Conservation (phyloP, 2,113 vertebrate genomes). For the Forbesichthys papilliferus region DNA sequence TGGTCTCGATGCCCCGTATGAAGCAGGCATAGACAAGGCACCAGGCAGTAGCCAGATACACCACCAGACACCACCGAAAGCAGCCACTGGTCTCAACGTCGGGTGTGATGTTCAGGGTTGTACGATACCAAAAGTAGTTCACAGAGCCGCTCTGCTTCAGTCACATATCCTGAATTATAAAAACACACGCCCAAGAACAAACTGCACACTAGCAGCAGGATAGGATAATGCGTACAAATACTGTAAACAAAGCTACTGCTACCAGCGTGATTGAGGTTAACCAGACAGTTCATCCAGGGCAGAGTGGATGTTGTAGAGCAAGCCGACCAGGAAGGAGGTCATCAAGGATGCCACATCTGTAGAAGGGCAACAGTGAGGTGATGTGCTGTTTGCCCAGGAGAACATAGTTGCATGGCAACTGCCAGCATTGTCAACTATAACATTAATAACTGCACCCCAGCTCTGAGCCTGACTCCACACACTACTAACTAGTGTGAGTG, state of each 20-base stretch:
- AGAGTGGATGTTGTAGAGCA: conserved; percentile 87
- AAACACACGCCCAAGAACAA: not conserved
- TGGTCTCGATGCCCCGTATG: conserved; percentile 84
- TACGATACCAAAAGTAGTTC: conserved; percentile 88
- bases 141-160: conserved; percentile 78
- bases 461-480: too few relatives aligned
- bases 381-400: not conserved
- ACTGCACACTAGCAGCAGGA: not conserved
- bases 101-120: conserved; percentile 80
- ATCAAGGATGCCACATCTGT: conserved; percentile 75
- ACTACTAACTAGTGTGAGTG: too few relatives aligned
- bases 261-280: conserved; percentile 79
- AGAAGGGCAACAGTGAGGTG: too few relatives aligned
- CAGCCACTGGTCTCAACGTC: conserved; percentile 69
- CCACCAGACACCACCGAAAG: conserved; percentile 81
- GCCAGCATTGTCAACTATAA: too few relatives aligned
- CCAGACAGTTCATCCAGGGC: conserved; percentile 79
- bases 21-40: conserved; percentile 82
- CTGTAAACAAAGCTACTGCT: conserved; percentile 10
- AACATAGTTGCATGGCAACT: too few relatives aligned
- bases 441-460: too few relatives aligned
- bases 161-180: conserved; percentile 29
- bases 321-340: conserved; percentile 71
- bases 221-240: not conserved
- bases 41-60: conserved; percentile 81